Evolutionary conservation across 2,113 vertebrate genomes (phyloP), one percentile per base, ranked within the genome.

Genomic region (Gracilinanus agilis): DNA sequence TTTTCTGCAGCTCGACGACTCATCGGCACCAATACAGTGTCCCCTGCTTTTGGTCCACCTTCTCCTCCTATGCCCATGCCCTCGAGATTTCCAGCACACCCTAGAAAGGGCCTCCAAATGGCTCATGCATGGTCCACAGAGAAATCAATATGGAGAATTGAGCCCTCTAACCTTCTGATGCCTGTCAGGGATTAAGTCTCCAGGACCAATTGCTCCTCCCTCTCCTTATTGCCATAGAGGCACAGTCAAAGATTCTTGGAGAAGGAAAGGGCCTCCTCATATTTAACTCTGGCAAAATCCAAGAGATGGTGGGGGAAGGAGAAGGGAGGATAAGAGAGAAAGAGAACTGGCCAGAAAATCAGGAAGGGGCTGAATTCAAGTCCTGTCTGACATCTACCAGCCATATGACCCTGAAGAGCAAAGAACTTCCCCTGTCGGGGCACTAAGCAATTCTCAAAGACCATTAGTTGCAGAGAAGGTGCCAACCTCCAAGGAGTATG

Each of bases 1-100:
- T 96, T 94, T 94, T 95, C 96, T 91, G 95, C 92, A 93, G 96
- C 97, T 97, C 96, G 93, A 95, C 97, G 93, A 94, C 91, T 95
- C 96, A 97, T 93, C 96, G 97, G 97, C 90, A 88, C 55, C 55
- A 91, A 91, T 90, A 55, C 29, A 27, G 75, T 96, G 96, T 95
- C 94, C 92, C 58, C 92, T 94, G 92, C 58, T 5, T 61, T 54
- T 94, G 93, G 54, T 58, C 95, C 88, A 92, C 34, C 91, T 90
- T 93, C 67, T 94, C 92, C 91, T 96, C 54, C 56, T 3, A 94
- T 53, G 44, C 56, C 92, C 54, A 24, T 9, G 61, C 29, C 44
- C 96, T 49, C 61, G 34, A 25, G 75, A 91, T 49, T 90, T 29
- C 58, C 11, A 10, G 4, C 58, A 12, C 27, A 29, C 58, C 24